Percentiles rank a stretch among this genome's conserved stretches.
phyloP scores from a whole-genome alignment of 37 sponge, comb jelly and placozoan genomes.

The Eunapius fragilis region DNA sequence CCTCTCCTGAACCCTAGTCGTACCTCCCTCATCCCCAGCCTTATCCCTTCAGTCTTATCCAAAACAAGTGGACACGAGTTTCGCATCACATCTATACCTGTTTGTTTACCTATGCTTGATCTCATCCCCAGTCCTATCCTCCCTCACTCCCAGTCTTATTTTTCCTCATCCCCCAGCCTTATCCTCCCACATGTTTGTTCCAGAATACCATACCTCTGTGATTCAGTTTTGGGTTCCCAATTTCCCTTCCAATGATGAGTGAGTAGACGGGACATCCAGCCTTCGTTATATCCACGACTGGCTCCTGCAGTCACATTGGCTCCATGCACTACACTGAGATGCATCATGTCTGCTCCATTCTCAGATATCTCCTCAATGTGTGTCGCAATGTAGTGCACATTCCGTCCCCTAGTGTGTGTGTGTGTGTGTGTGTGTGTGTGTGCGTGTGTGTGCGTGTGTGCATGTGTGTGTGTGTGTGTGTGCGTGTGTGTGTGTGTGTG shows the following conservation, averaged over 20 bases:
- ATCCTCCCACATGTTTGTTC: too few species aligned
- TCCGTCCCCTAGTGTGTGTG: not conserved
- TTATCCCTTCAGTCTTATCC: not conserved
- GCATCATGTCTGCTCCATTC: slow-evolving; percentile 66
- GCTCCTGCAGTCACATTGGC: slow-evolving; percentile 38
- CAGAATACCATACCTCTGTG: too few species aligned
- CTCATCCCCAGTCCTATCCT: too few species aligned
- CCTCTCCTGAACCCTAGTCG: too few species aligned
- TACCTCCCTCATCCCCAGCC: too few species aligned
- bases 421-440: not conserved
- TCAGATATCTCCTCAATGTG: slow-evolving; percentile 62
- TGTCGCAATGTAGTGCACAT: not conserved
- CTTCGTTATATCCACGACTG: slow-evolving; percentile 3
- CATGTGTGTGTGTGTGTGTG: not conserved
- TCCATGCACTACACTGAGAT: slow-evolving; percentile 41
- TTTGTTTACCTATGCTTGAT: too few species aligned
- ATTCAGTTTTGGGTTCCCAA: too few species aligned
- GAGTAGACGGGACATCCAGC: slow-evolving; percentile 1
- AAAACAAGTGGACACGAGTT: too few species aligned
- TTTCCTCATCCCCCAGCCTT: too few species aligned
- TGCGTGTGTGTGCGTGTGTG: not conserved
- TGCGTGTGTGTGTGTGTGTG: too few species aligned
- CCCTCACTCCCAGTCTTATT: too few species aligned
- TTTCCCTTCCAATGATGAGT: not conserved
- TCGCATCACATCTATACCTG: too few species aligned